phyloP scores from a whole-genome alignment of 2,888 invertebrate species.

The Podabrus alpinus region DNA sequence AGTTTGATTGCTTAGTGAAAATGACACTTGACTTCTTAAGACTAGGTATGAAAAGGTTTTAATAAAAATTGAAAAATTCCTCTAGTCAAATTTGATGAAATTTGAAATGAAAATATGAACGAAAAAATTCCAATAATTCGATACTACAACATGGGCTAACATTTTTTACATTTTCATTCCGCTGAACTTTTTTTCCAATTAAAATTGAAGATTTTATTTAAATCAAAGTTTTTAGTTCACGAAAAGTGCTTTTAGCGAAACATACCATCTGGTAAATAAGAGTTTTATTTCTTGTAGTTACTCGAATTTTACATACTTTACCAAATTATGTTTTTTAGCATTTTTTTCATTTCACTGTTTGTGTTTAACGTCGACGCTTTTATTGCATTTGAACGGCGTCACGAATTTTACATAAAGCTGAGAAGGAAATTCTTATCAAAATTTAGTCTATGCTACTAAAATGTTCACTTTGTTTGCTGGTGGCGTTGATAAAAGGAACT shows the following conservation, averaged over 20 bases:
- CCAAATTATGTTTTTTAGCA: neutral
- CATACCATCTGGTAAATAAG: neutral
- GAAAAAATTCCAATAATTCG: neutral
- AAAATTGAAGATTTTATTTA: neutral
- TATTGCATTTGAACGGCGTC: slow-evolving; percentile 4
- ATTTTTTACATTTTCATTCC: neutral
- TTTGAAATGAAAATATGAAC: neutral
- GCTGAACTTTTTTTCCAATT: neutral
- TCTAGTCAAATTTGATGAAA: neutral
- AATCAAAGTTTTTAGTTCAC: neutral
- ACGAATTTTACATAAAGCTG: slow-evolving; percentile 8
- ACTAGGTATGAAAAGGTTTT: neutral
- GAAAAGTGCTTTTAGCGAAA: neutral
- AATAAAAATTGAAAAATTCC: neutral
- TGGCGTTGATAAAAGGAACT: neutral
- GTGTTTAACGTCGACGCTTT: slow-evolving; percentile 2
- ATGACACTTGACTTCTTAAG: neutral
- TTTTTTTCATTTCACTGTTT: slow-evolving; percentile 4
- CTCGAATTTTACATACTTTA: neutral
- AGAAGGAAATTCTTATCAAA: neutral
- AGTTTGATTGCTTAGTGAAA: neutral
- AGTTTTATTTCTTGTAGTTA: neutral
- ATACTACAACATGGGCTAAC: neutral
- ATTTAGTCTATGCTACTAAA: neutral
- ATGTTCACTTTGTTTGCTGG: neutral